Percentiles rank a stretch among this genome's conserved stretches.
These are phyloP conservation scores for Leucoraja ocellata DNA, from an alignment of 2,797 vertebrate genomes.

Conservation along the genomic window DNA sequence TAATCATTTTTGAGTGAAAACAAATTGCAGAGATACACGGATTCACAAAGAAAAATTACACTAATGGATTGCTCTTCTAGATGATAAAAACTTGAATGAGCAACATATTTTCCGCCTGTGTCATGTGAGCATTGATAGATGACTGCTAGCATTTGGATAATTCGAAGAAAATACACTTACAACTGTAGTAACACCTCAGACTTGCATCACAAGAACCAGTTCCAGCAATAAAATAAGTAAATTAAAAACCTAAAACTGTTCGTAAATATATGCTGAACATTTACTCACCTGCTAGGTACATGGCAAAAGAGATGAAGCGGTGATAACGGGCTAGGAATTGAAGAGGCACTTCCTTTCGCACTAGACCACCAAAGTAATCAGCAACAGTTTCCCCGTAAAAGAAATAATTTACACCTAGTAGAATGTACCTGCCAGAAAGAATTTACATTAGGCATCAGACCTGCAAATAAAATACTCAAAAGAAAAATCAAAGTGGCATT, in stretches of 20 bases:
- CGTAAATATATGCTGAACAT: background rate
- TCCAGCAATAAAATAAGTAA: background rate
- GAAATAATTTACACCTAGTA: constrained; percentile 96
- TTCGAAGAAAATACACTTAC: background rate
- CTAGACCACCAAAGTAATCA: constrained; percentile 85
- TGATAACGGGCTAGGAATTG: constrained; percentile 94
- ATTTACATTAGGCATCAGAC: background rate
- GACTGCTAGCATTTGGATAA: background rate
- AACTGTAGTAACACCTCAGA: background rate
- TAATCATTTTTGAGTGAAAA: no score
- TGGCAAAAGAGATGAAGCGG: constrained; percentile 90
- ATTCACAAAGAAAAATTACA: no score
- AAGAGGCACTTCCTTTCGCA: constrained; percentile 88
- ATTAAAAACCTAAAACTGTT: background rate
- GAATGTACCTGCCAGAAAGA: constrained; percentile 75
- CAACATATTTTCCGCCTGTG: no score
- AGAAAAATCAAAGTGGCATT: background rate
- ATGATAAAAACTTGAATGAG: no score
- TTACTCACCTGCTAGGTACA: constrained; percentile 84
- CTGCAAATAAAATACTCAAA: no score
- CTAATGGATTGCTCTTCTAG: no score
- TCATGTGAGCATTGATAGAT: background rate
- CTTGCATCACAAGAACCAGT: background rate
- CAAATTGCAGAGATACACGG: no score
- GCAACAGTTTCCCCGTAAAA: constrained; percentile 95